Conservation (phyloP, 1,140 invertebrate species). For the Eufriesea mexicana region DNA sequence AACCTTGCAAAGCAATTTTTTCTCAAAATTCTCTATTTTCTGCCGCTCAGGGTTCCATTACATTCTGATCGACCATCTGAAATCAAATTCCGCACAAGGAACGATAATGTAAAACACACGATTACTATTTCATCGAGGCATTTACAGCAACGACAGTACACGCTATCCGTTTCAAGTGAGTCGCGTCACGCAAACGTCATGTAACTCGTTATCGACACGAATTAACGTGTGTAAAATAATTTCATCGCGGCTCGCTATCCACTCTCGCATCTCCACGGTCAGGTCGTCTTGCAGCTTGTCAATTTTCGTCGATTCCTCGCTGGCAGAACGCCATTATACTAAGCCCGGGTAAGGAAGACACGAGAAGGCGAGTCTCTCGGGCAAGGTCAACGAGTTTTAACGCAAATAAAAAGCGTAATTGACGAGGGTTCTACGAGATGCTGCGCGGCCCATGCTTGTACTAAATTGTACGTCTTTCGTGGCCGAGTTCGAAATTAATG, state of each 20-base stretch:
- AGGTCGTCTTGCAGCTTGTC: not conserved
- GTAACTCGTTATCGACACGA: conserved; percentile 14
- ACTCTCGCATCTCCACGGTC: not conserved
- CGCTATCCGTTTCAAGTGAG: no score
- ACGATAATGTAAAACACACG: not conserved
- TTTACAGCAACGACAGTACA: not conserved
- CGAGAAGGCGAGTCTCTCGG: conserved; percentile 25
- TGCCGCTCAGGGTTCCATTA: no score
- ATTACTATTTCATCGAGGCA: not conserved
- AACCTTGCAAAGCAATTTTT: no score
- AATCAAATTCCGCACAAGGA: not conserved
- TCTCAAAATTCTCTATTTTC: no score
- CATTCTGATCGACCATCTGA: not conserved
- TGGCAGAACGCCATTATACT: conserved; percentile 3
- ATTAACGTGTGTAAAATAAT: conserved; percentile 24
- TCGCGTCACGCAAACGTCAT: conserved; percentile 14
- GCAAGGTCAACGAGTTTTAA: conserved; percentile 52
- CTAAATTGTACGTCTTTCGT: conserved; percentile 39
- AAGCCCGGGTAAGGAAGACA: conserved; percentile 7
- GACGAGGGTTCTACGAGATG: conserved; percentile 29
- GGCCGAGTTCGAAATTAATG: conserved; percentile 50
- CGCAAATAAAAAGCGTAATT: conserved; percentile 51
- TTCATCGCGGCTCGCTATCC: not conserved
- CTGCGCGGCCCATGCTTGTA: not conserved
- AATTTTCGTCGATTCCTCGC: conserved; percentile 37